Evolutionary conservation across 2,888 invertebrate species (phyloP).

Genomic region (Athalia rosae): DNA sequence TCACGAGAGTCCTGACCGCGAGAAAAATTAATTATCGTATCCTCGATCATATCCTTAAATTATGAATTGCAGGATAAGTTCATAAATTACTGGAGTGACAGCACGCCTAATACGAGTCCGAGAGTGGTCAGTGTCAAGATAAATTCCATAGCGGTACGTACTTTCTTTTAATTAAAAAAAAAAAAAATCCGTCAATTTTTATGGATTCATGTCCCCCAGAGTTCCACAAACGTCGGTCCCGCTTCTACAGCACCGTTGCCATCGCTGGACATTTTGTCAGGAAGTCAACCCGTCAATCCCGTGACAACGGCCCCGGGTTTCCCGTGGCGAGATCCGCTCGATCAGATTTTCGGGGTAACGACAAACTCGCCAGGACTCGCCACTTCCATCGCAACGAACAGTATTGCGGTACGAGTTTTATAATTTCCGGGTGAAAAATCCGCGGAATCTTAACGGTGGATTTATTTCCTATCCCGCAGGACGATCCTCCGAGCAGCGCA

Average conservation of each 20-base stretch:
- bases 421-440: background rate
- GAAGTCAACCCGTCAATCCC: constrained; percentile 55
- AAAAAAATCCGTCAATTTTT: background rate
- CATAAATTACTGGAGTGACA: constrained; percentile 69
- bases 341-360: constrained; percentile 70
- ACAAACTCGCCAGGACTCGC: constrained; percentile 65
- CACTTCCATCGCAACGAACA: constrained; percentile 68
- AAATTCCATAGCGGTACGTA: constrained; percentile 69
- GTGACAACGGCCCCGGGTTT: constrained; percentile 66
- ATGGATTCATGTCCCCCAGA: constrained; percentile 53
- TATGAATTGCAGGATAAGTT: constrained; percentile 67
- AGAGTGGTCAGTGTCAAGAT: constrained; percentile 66
- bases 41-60: background rate
- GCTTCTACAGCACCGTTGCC: constrained; percentile 54
- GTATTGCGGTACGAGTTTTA: constrained; percentile 57
- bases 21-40: background rate
- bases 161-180: constrained; percentile 25
- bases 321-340: constrained; percentile 70
- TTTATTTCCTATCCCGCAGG: constrained; percentile 54
- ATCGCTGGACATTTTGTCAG: constrained; percentile 61
- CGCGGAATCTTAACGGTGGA: background rate
- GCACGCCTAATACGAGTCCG: constrained; percentile 61
- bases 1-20: background rate
- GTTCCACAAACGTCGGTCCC: constrained; percentile 59
- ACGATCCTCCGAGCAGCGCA: constrained; percentile 59